Base-by-base conservation (phyloP, 2,113 vertebrate genomes). In the Phalacrocorax aristotelis region DNA sequence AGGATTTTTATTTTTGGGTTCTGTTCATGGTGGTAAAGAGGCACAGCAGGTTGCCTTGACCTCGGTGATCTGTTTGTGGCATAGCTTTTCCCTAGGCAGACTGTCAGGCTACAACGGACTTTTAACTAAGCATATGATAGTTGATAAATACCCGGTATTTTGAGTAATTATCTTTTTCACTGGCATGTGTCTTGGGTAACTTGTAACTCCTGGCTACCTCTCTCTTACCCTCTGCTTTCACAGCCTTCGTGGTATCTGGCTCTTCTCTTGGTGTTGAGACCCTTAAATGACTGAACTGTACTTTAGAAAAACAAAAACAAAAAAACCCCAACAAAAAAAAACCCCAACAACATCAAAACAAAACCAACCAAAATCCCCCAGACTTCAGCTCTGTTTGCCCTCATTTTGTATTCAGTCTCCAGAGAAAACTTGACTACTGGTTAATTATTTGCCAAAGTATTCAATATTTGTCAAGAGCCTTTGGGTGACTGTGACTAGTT, bases 401-500 rank as follows among this genome's bases (percentile, higher is more conserved):
- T 85, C 12, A 10, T 77, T 85, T 89, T 62, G 7, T 77, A 46
- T 10, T 52, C 17, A 25, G 0, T 66, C 44, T 94, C 34, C 25
- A 16, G 65, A 89, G 57, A 51, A 85, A 51, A 40, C 48, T 54
- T 36, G 32, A 16, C n/a, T 91, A 6, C 9, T 42, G 22, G 78
- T 93, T 87, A 95, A 87, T 90, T 90, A 86, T 89, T 95, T 94
- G 32, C 87, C 64, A 32, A 66, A 77, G 42, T 62, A 49, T 76
- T 85, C 74, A 54, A 0, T 85, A 66, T 83, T 93, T 95, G 20
- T 90, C 32, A 70, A 32, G 84, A 94, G 5, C 1, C 1, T 58
- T 72, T 85, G 40, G 18, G 49, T 57, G 70, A 55, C 46, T 44
- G 19, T 65, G 83, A 12, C 60, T 27, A 42, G 51, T 83, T 23